Percentiles rank a stretch among this genome's conserved stretches.
Conservation (phyloP, 2,797 vertebrate species). For the Micrastur ruficollis region DNA sequence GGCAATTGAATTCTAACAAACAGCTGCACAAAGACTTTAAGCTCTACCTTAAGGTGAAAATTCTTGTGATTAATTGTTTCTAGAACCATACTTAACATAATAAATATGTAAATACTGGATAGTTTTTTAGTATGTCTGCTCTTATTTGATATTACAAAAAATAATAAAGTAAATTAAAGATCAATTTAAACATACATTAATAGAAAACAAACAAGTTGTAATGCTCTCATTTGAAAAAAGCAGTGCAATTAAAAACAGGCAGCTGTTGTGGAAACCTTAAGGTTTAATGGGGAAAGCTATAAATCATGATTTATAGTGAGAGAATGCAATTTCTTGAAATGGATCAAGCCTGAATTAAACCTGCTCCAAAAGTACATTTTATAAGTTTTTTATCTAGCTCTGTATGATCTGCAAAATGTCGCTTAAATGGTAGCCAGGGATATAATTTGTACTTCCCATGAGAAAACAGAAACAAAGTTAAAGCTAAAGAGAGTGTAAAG, state of each 20-base stretch:
- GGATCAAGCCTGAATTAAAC: constrained; percentile 8
- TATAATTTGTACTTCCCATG: not conserved
- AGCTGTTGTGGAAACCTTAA: constrained; percentile 18
- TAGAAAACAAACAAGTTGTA: not conserved
- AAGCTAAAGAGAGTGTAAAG: not conserved
- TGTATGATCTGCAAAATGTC: not conserved
- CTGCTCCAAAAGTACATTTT: not conserved
- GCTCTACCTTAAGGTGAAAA: not conserved
- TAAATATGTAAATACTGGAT: not conserved
- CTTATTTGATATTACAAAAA: not conserved
- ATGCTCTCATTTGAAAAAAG: not conserved
- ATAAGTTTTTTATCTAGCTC: not conserved
- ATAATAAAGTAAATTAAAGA: not conserved
- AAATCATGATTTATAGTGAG: constrained; percentile 35
- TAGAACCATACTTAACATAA: not conserved
- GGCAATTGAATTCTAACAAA: not conserved
- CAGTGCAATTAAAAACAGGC: constrained; percentile 13
- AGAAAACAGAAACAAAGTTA: not conserved
- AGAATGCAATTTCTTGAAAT: constrained; percentile 11
- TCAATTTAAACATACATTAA: not conserved
- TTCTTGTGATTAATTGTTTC: not conserved
- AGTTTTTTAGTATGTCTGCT: not conserved
- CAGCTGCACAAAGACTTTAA: not conserved
- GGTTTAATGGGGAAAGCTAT: not conserved
- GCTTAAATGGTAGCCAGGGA: not conserved